Evolutionary conservation across 2,888 invertebrate species (phyloP).

Genomic region (Ophion slaviceki): DNA sequence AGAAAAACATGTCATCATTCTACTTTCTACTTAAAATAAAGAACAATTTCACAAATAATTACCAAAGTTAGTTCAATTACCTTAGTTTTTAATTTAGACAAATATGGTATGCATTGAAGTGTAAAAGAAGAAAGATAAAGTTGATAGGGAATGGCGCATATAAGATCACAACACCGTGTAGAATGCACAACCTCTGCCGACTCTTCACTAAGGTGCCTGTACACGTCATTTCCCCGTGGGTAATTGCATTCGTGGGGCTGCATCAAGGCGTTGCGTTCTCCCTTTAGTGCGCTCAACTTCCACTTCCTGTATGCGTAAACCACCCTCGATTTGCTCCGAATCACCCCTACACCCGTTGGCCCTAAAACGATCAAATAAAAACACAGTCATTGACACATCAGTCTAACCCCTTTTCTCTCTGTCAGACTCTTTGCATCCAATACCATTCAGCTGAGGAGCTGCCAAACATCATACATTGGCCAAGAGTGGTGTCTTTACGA

Average conservation of each 20-base stretch:
- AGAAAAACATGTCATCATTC: not conserved
- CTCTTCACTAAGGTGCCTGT: constrained; percentile 27
- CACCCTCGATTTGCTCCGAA: constrained; percentile 30
- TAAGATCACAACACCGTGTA: not conserved
- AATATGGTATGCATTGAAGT: not conserved
- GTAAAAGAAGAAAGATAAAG: not conserved
- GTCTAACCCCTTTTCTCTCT: not conserved
- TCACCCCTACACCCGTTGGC: not conserved
- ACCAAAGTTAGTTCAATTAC: not conserved
- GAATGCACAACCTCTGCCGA: constrained; percentile 8
- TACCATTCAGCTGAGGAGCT: not conserved
- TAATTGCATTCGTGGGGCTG: constrained; percentile 51
- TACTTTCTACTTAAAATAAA: not conserved
- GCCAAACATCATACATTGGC: constrained; percentile 22
- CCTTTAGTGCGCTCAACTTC: constrained; percentile 26
- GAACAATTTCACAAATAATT: not conserved
- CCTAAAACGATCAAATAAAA: not conserved
- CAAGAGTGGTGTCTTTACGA: not conserved
- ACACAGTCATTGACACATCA: constrained; percentile 22
- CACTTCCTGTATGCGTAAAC: constrained; percentile 34
- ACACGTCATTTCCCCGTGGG: constrained; percentile 30
- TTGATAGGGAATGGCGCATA: not conserved
- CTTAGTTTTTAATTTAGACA: not conserved
- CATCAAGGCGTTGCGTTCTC: constrained; percentile 39
- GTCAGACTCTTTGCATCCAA: not conserved